phyloP scores from a whole-genome alignment of 1,140 invertebrate genomes.

The Drosophila lowei region DNA sequence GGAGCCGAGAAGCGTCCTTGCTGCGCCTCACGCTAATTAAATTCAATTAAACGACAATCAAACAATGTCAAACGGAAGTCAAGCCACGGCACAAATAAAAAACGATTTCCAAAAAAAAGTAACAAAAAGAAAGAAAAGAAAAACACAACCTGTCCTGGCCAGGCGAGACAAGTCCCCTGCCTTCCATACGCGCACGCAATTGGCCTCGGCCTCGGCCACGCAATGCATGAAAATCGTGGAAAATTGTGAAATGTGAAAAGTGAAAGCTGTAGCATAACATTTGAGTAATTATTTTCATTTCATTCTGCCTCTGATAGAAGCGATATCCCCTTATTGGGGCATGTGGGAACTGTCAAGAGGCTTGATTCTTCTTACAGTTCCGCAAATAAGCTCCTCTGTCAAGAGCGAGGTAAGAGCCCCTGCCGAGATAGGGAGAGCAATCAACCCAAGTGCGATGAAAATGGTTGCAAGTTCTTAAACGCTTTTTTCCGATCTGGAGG shows the following conservation, averaged over 20 bases:
- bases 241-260: conserved; percentile 70
- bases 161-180: conserved; percentile 3
- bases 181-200: conserved; percentile 49
- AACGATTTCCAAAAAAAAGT: conserved; percentile 6
- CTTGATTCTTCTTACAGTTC: not conserved
- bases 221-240: conserved; percentile 26
- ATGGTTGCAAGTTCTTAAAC: too few relatives aligned
- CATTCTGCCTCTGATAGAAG: conserved; percentile 11
- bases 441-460: too few relatives aligned
- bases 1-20: conserved; percentile 44
- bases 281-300: conserved; percentile 76
- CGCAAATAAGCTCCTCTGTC: too few relatives aligned
- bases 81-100: conserved; percentile 23
- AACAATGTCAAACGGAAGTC: conserved; percentile 81
- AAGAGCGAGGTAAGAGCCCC: too few relatives aligned
- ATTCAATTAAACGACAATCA: conserved; percentile 83
- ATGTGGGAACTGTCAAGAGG: not conserved
- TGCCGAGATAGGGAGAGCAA: too few relatives aligned
- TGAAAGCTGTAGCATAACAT: conserved; percentile 77
- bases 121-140: conserved; percentile 20
- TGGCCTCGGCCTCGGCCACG: conserved; percentile 24
- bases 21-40: conserved; percentile 78
- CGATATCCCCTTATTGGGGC: not conserved
- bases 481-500: too few relatives aligned
- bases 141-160: conserved; percentile 41